phyloP scores from a whole-genome alignment of 2,888 invertebrate genomes.

The Apomyelois bistriatella region DNA sequence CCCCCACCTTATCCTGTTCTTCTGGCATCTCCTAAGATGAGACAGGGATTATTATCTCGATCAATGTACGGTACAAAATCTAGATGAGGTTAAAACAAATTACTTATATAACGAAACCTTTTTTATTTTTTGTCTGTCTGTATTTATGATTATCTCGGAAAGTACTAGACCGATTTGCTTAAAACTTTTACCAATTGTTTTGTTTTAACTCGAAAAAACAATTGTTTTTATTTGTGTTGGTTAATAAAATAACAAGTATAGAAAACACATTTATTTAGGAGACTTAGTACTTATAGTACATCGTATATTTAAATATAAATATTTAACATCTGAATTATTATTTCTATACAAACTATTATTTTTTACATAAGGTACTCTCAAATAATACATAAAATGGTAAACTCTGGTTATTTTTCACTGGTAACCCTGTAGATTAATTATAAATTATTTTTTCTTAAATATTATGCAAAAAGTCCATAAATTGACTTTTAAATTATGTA shows the following conservation, averaged over 20 bases:
- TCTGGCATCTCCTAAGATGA: no score
- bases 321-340: slow-evolving; percentile 22
- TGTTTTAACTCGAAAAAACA: no score
- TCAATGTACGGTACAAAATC: no score
- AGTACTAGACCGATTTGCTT: no score
- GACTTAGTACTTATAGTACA: slow-evolving; percentile 53
- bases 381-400: slow-evolving; percentile 12
- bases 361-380: slow-evolving; percentile 15
- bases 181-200: no score
- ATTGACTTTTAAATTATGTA: slow-evolving; percentile 11
- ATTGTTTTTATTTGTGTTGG: no score
- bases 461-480: slow-evolving; percentile 8
- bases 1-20: no score
- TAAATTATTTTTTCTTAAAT: slow-evolving; percentile 36
- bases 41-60: no score
- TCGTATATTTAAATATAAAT: slow-evolving; percentile 56
- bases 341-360: slow-evolving; percentile 18
- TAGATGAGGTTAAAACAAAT: no score
- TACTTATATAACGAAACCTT: no score
- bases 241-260: slow-evolving; percentile 27
- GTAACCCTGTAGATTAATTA: slow-evolving; percentile 42
- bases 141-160: no score
- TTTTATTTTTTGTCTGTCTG: no score
- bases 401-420: slow-evolving; percentile 25
- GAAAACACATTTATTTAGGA: slow-evolving; percentile 58